phyloP scores from a whole-genome alignment of 2,113 vertebrate species.

The Camarhynchus parvulus region DNA sequence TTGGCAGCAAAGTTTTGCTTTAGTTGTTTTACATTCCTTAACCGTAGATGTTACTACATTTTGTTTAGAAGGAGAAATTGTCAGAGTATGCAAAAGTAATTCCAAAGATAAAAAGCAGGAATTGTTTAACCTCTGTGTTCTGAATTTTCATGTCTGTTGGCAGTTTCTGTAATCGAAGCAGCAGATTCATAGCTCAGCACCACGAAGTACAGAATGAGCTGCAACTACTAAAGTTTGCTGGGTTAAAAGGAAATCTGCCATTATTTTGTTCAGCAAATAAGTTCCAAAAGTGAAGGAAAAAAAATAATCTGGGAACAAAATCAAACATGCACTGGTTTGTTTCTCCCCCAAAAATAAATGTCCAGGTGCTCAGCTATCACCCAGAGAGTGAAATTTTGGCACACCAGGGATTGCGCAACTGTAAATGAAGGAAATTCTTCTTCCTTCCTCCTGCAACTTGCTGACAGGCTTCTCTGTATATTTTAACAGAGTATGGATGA shows the following conservation, averaged over 20 bases:
- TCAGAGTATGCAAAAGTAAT: slow-evolving; percentile 36
- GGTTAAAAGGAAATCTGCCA: neutral
- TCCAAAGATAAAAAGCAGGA: slow-evolving; percentile 32
- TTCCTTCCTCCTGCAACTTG: neutral
- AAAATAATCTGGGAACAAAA: neutral
- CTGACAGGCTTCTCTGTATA: neutral
- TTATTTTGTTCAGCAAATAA: neutral
- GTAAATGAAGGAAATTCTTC: neutral
- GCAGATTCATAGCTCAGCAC: slow-evolving; percentile 15
- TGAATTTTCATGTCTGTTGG: slow-evolving; percentile 19
- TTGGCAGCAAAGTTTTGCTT: neutral
- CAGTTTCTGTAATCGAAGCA: slow-evolving; percentile 28
- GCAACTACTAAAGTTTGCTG: neutral
- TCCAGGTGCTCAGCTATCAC: neutral
- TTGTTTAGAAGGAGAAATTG: neutral
- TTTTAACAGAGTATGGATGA: neutral
- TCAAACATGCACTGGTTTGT: neutral
- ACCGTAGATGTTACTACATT: neutral
- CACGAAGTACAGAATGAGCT: neutral
- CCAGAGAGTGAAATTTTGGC: neutral
- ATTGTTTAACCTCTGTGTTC: neutral
- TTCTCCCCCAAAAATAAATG: neutral
- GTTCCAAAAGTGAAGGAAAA: neutral
- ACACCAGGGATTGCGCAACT: neutral
- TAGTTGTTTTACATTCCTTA: neutral